Conservation (phyloP, 2,113 vertebrate genomes). For the Cinclus cinclus region DNA sequence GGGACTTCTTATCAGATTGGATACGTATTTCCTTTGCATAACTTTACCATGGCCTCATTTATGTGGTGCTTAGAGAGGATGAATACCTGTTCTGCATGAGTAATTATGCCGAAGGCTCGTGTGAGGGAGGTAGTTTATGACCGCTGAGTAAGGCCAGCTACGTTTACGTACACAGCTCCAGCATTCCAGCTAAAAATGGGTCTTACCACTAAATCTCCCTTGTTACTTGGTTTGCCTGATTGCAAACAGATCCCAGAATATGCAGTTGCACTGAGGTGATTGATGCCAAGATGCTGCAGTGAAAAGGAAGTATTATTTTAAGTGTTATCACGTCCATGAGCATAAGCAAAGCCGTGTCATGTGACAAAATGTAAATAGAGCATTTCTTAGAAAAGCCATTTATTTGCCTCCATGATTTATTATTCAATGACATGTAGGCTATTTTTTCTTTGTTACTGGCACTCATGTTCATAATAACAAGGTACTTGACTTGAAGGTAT, state of each 20-base stretch:
- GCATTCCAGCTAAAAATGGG: not conserved
- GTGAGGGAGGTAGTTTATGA: conserved; percentile 28
- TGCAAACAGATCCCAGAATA: conserved; percentile 36
- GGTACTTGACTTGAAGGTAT: conserved; percentile 57
- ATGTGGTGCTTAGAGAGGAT: conserved; percentile 51
- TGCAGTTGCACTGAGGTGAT: not conserved
- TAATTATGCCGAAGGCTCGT: conserved; percentile 50
- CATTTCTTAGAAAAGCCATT: conserved; percentile 33
- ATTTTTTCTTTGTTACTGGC: conserved; percentile 38
- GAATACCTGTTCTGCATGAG: conserved; percentile 61
- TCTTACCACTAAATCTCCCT: not conserved
- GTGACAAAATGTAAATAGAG: conserved; percentile 40
- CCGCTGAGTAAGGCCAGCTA: conserved; percentile 6
- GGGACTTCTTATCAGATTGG: conserved; percentile 66
- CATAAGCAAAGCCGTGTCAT: not conserved
- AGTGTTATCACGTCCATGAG: not conserved
- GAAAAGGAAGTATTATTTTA: conserved; percentile 9
- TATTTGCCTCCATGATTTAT: conserved; percentile 39
- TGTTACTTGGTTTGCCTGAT: not conserved
- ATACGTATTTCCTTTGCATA: conserved; percentile 17
- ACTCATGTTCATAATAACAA: conserved; percentile 37
- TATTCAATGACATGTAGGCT: conserved; percentile 23
- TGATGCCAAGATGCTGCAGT: conserved; percentile 17
- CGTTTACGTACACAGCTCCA: conserved; percentile 13
- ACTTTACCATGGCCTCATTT: conserved; percentile 47